A percentile compares a stretch with the other conserved stretches of the same genome.
Evolutionary conservation across 2,888 invertebrate species (phyloP).

Genomic region (Ethmia dodecea): DNA sequence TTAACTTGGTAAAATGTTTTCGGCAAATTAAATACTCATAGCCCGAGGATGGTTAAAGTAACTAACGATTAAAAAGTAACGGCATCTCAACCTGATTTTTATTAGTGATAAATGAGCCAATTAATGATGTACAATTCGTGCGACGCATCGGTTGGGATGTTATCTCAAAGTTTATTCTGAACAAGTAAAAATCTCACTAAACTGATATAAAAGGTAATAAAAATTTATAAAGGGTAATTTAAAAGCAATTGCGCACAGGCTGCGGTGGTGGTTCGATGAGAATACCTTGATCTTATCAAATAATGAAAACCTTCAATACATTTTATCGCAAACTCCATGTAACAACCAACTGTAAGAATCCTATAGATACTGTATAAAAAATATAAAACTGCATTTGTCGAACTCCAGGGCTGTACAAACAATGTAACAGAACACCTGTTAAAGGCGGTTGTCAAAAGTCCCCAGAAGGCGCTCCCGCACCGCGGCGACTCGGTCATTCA

Average conservation of each 20-base stretch:
- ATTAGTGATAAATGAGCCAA: conserved; percentile 14
- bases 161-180: not conserved
- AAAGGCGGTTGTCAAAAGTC: conserved; percentile 45
- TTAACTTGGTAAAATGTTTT: conserved; percentile 9
- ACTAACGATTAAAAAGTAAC: conserved; percentile 9
- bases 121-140: conserved; percentile 8
- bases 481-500: conserved; percentile 51
- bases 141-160: conserved; percentile 3
- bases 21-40: conserved; percentile 1
- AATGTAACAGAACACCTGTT: conserved; percentile 42
- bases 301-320: too few species aligned
- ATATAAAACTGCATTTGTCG: too few species aligned
- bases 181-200: not conserved
- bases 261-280: not conserved
- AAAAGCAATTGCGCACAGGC: not conserved
- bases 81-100: conserved; percentile 10
- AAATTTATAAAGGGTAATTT: conserved; percentile 1
- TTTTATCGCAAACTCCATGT: too few species aligned
- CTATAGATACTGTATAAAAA: too few species aligned
- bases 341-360: too few species aligned
- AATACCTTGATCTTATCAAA: conserved; percentile 1
- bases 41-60: conserved; percentile 5
- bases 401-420: conserved; percentile 27
- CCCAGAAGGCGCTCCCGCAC: conserved; percentile 42
- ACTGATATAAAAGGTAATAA: conserved; percentile 1